phyloP scores from a whole-genome alignment of 1,140 invertebrate species.

The Anastrepha ludens region DNA sequence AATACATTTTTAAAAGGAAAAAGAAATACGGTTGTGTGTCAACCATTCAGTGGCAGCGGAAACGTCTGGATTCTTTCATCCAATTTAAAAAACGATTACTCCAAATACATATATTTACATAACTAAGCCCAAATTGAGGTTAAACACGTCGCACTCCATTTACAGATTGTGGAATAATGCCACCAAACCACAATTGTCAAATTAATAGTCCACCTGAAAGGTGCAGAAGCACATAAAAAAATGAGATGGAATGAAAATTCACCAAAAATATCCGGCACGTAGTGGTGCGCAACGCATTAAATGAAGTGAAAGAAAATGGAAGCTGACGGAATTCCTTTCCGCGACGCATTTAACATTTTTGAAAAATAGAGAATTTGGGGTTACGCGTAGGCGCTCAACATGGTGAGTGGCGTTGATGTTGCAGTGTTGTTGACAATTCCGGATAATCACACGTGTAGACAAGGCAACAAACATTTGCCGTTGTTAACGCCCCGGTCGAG shows the following conservation, averaged over 20 bases:
- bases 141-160: background rate
- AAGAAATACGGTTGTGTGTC: no score
- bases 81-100: background rate
- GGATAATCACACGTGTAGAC: background rate
- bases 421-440: conserved; percentile 17
- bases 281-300: background rate
- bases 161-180: background rate
- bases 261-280: conserved; percentile 21
- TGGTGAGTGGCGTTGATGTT: background rate
- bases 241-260: background rate
- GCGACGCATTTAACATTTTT: background rate
- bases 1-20: no score
- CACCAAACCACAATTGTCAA: background rate
- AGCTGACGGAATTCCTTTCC: conserved; percentile 14
- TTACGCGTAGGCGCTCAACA: background rate
- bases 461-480: background rate
- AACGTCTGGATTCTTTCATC: conserved; percentile 14
- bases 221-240: background rate
- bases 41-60: conserved; percentile 21
- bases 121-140: background rate
- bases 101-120: background rate
- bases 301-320: background rate
- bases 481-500: background rate
- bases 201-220: background rate
- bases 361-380: background rate